A percentile compares a stretch with the other conserved stretches of the same genome.
phyloP scores from a whole-genome alignment of 2,113 vertebrate species.

The Cettia cetti region DNA sequence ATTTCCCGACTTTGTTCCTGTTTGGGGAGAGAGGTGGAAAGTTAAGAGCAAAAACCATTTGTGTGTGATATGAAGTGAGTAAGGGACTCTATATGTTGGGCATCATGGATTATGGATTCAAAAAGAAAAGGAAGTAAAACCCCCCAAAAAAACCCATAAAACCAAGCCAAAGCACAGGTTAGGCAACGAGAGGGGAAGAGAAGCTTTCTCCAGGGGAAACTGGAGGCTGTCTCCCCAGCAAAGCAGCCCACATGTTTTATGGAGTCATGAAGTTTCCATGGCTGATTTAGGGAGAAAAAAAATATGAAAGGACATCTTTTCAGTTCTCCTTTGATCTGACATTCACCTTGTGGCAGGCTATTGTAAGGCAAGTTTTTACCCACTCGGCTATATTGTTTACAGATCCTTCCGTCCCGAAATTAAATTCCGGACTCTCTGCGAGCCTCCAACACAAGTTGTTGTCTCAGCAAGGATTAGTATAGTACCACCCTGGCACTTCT shows the following conservation, averaged over 20 bases:
- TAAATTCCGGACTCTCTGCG: constrained; percentile 38
- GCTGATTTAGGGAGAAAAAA: constrained; percentile 31
- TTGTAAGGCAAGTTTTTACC: constrained; percentile 32
- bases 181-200: background rate
- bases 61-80: background rate
- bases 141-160: background rate
- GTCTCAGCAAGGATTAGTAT: constrained; percentile 52
- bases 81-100: background rate
- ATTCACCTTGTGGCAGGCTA: constrained; percentile 48
- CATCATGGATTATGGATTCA: background rate
- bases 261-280: constrained; percentile 52
- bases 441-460: constrained; percentile 27
- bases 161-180: background rate
- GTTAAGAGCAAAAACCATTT: constrained; percentile 30
- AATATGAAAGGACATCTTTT: constrained; percentile 36
- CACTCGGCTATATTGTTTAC: constrained; percentile 38
- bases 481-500: constrained; percentile 45
- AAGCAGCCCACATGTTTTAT: constrained; percentile 45
- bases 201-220: constrained; percentile 25
- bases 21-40: constrained; percentile 42
- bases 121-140: background rate
- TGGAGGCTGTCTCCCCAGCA: constrained; percentile 2
- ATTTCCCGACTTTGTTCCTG: constrained; percentile 73
- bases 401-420: constrained; percentile 44
- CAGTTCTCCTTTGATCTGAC: constrained; percentile 60